Evolutionary conservation across 1,140 invertebrate genomes (phyloP).

Genomic region (Rhizoglyphus robini): DNA sequence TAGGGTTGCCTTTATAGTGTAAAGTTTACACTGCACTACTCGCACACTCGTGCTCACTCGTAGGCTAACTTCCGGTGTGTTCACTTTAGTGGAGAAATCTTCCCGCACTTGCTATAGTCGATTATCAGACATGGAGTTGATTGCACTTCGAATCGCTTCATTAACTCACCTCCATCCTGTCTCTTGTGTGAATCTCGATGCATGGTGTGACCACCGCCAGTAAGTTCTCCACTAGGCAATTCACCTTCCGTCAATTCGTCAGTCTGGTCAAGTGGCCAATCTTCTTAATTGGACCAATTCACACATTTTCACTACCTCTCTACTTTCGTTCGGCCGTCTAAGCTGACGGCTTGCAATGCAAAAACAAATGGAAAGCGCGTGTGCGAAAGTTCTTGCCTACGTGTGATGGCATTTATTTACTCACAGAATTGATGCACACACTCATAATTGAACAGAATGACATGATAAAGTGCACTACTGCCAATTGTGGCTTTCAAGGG

Average conservation of each 20-base stretch:
- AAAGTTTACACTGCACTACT: too few species aligned
- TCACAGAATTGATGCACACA: too few species aligned
- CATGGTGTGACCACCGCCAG: background rate
- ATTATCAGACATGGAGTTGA: too few species aligned
- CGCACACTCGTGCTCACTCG: background rate
- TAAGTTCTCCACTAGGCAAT: background rate
- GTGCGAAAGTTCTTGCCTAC: too few species aligned
- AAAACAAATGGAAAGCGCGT: slow-evolving; percentile 18
- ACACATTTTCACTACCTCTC: background rate
- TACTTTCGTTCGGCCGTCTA: background rate
- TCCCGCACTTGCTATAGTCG: background rate
- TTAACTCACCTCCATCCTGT: background rate
- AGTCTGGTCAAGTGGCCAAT: too few species aligned
- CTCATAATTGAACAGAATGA: too few species aligned
- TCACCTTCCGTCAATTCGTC: background rate
- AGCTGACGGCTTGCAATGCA: background rate
- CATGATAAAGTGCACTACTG: too few species aligned
- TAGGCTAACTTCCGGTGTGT: too few species aligned
- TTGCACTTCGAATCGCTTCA: background rate
- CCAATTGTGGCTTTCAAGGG: too few species aligned
- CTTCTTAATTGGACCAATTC: background rate
- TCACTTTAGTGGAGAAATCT: background rate
- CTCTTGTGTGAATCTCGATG: background rate
- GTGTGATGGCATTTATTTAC: too few species aligned
- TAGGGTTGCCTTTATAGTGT: too few species aligned